Conservation (phyloP, 2,113 vertebrate genomes). For the zebrafish (Danio rerio) region GRCz12tu NC_133190.1:24497501-24498000, state of each 20-base stretch:
- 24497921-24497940: not conserved
- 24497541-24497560: slow-evolving; percentile 55
- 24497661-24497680: slow-evolving; percentile 61
- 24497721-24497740: slow-evolving; percentile 30
- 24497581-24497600: slow-evolving; percentile 61
- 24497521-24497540: not conserved
- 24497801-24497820: slow-evolving; percentile 41
- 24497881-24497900: slow-evolving; percentile 16
- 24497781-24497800: slow-evolving; percentile 50
- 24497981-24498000: not conserved
- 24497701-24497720: slow-evolving; percentile 9
- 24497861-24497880: not conserved
- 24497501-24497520: not conserved
- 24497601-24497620: slow-evolving; percentile 41
- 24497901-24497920: not conserved
- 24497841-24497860: slow-evolving; percentile 16
- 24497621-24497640: slow-evolving; percentile 43
- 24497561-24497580: slow-evolving; percentile 56
- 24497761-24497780: slow-evolving; percentile 38
- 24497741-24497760: slow-evolving; percentile 45
- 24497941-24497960: not conserved
- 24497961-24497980: not conserved
- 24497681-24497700: slow-evolving; percentile 60
- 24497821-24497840: slow-evolving; percentile 43
- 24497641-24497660: slow-evolving; percentile 57